Conservation (phyloP, 2,888 invertebrate species). For the Epsilonema sp. region DNA sequence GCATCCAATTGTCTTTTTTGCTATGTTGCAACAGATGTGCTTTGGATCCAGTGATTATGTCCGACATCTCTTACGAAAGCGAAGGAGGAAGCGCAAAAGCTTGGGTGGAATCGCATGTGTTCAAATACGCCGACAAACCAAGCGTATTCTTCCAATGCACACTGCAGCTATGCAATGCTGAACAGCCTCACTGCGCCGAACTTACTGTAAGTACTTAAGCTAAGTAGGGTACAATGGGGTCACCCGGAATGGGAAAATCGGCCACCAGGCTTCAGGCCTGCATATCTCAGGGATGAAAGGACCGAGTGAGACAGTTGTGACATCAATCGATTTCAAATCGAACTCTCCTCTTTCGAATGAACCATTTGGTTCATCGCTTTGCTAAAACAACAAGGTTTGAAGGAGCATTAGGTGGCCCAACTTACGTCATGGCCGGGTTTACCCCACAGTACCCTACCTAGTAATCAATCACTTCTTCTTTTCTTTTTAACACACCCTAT, state of each 20-base stretch:
- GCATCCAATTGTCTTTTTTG: not conserved
- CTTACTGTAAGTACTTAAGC: not conserved
- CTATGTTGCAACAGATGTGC: constrained; percentile 3
- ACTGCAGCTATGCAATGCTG: constrained; percentile 8
- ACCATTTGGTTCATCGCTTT: no score
- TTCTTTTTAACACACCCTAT: not conserved
- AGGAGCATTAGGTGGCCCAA: no score
- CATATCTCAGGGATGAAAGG: no score
- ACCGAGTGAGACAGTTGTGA: no score
- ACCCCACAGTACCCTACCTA: no score
- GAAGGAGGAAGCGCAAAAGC: not conserved
- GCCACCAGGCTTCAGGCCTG: no score
- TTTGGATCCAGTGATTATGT: constrained; percentile 8
- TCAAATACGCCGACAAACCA: constrained; percentile 9
- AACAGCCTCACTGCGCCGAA: constrained; percentile 1
- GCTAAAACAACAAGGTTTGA: no score
- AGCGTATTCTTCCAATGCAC: constrained; percentile 8
- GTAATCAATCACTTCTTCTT: not conserved
- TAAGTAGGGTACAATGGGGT: not conserved
- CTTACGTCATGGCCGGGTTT: no score
- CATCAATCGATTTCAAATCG: no score
- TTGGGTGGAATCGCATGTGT: constrained; percentile 10
- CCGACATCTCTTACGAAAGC: constrained; percentile 5
- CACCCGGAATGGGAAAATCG: not conserved
- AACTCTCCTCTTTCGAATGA: no score